Conservation (phyloP, 1,140 invertebrate species). For the Berghia stephanieae region DNA sequence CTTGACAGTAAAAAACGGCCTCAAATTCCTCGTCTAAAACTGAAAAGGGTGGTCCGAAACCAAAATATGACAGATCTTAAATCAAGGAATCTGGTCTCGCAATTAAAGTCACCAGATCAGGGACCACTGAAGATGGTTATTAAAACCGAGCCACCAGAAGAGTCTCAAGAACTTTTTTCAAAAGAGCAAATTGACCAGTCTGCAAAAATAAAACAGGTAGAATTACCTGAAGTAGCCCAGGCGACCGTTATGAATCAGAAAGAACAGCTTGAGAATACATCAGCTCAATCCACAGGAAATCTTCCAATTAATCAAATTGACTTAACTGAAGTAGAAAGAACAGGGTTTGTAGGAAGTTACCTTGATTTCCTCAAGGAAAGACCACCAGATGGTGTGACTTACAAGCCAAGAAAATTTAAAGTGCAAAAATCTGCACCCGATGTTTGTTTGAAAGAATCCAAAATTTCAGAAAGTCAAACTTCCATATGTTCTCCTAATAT, state of each 20-base stretch:
- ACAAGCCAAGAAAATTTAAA: background rate
- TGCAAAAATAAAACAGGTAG: background rate
- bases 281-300: too few relatives aligned
- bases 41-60: constrained; percentile 20
- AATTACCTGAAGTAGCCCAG: background rate
- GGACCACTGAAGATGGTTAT: constrained; percentile 25
- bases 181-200: too few relatives aligned
- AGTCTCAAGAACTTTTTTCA: too few relatives aligned
- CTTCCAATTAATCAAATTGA: too few relatives aligned
- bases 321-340: background rate
- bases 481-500: too few relatives aligned
- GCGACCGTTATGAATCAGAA: background rate
- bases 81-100: background rate
- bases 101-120: background rate
- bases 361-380: constrained; percentile 24
- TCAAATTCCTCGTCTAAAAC: constrained; percentile 24
- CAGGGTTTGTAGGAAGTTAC: constrained; percentile 26
- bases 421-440: background rate
- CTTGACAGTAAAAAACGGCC: background rate
- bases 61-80: background rate
- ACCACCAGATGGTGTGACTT: background rate
- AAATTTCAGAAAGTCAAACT: too few relatives aligned
- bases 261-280: background rate
- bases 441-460: background rate
- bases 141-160: constrained; percentile 22